These are phyloP conservation scores for Riparia riparia DNA, from an alignment of 2,113 vertebrate species.

Conservation along the genomic window DNA sequence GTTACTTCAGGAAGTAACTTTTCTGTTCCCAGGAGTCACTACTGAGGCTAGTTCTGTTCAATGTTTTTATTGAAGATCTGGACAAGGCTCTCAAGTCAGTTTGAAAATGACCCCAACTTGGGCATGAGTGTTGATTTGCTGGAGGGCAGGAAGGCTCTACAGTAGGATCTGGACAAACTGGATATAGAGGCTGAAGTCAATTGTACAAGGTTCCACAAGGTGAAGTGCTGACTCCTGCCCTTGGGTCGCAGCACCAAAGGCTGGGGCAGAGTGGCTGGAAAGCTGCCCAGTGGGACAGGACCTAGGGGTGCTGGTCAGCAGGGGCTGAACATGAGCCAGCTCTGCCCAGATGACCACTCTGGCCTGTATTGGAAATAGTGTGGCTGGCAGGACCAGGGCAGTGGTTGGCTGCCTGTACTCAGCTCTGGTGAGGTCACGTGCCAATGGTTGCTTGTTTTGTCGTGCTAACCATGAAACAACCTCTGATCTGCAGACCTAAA, in stretches of 20 bases:
- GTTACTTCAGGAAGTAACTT: neutral
- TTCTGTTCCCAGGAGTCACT: neutral
- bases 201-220: neutral
- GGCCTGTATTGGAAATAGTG: neutral
- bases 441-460: neutral
- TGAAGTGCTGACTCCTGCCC: neutral
- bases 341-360: neutral
- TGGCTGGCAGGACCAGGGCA: neutral
- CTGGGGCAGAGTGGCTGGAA: neutral
- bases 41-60: neutral
- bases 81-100: neutral
- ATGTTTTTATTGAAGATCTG: neutral
- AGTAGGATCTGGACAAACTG: neutral
- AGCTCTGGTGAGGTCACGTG: neutral
- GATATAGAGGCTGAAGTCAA: too few species aligned
- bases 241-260: neutral
- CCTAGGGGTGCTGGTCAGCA: neutral
- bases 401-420: fast-evolving
- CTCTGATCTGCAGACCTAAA: neutral
- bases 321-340: neutral
- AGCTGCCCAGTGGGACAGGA: neutral
- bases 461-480: neutral
- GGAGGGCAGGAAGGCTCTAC: neutral
- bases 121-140: neutral
- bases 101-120: neutral